Conservation (phyloP, 2,888 invertebrate species). For the Zootermopsis nevadensis region DNA sequence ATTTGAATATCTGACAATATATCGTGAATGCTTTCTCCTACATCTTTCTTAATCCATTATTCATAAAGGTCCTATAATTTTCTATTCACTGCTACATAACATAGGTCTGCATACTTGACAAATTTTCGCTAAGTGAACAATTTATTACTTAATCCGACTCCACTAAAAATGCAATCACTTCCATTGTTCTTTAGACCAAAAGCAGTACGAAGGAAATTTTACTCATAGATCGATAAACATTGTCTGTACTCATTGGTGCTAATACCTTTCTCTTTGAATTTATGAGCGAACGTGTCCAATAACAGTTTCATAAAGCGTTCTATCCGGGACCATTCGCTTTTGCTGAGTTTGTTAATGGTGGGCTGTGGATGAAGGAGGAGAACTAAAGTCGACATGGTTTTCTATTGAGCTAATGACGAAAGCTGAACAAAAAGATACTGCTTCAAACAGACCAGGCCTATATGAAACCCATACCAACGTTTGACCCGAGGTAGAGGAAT, state of each 20-base stretch:
- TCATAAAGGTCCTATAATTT: no score
- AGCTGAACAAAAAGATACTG: constrained; percentile 4
- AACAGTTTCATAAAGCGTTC: background rate
- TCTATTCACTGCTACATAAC: no score
- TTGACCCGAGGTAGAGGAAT: constrained; percentile 14
- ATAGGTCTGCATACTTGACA: no score
- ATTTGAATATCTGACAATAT: no score
- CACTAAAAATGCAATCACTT: background rate
- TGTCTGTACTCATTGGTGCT: background rate
- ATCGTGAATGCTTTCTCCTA: no score
- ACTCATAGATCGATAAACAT: background rate
- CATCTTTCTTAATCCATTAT: no score
- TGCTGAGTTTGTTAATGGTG: background rate
- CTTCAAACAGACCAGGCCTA: constrained; percentile 18
- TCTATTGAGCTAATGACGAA: background rate
- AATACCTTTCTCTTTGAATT: constrained; percentile 8
- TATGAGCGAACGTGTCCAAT: background rate
- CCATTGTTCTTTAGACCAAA: background rate
- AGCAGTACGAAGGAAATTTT: background rate
- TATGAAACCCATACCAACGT: background rate
- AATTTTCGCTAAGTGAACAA: background rate
- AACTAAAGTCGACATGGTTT: background rate
- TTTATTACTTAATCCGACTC: background rate
- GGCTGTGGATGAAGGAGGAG: background rate
- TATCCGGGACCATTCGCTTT: background rate